Evolutionary conservation across 2,797 vertebrate genomes (phyloP).

Genomic region (Karalla daura): DNA sequence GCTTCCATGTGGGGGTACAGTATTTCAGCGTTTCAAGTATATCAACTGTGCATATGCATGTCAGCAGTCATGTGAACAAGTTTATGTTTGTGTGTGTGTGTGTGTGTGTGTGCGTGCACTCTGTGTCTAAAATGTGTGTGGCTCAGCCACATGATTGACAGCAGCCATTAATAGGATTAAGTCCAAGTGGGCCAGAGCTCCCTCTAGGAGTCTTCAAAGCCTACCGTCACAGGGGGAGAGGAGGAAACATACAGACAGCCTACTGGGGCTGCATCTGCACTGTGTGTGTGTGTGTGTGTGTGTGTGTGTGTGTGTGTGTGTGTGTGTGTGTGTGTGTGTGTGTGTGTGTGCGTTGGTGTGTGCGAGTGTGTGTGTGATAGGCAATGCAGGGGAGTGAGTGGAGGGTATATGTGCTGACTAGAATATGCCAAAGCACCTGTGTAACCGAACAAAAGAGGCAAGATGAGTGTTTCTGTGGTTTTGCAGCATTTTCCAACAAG

Average conservation of each 20-base stretch:
- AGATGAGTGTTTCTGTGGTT: constrained; percentile 14
- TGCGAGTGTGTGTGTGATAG: constrained; percentile 4
- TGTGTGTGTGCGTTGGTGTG: too few relatives aligned
- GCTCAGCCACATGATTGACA: constrained; percentile 67
- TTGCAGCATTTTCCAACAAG: constrained; percentile 18
- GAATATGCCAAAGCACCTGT: constrained; percentile 20
- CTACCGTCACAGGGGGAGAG: constrained; percentile 47
- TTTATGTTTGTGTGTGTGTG: neutral
- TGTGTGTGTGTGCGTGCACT: constrained; percentile 1
- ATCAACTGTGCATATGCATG: constrained; percentile 35
- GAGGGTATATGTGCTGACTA: constrained; percentile 10
- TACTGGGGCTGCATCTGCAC: constrained; percentile 54
- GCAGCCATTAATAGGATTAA: constrained; percentile 81
- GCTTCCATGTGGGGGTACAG: constrained; percentile 15
- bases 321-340: neutral
- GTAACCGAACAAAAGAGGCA: constrained; percentile 29
- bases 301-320: neutral
- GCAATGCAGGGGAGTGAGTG: neutral
- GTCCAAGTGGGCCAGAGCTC: constrained; percentile 76
- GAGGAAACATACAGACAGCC: constrained; percentile 55
- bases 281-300: constrained; percentile 4
- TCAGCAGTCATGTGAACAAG: constrained; percentile 31
- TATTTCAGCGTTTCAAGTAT: constrained; percentile 28
- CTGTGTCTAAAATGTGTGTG: constrained; percentile 5
- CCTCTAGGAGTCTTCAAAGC: constrained; percentile 76